These are phyloP conservation scores for Ferdinandea cuprea DNA, from an alignment of 2,888 invertebrate species.

Conservation along the genomic window DNA sequence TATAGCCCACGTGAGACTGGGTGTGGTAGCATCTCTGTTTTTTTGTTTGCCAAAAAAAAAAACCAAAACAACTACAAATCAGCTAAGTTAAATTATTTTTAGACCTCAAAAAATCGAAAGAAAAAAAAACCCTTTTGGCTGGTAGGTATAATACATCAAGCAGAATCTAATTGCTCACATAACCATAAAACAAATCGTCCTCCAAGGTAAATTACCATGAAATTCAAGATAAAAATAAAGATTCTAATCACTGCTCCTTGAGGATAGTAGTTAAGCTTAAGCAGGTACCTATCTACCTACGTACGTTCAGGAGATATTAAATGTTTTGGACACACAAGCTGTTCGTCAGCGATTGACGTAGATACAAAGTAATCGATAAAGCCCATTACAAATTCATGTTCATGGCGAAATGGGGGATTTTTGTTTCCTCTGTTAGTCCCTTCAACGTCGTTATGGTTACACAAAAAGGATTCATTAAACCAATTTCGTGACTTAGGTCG, in stretches of 20 bases:
- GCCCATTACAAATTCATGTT: conserved; percentile 49
- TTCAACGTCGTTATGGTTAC: conserved; percentile 64
- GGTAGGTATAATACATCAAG: conserved; percentile 30
- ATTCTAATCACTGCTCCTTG: conserved; percentile 32
- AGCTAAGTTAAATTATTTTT: conserved; percentile 51
- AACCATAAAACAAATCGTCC: conserved; percentile 63
- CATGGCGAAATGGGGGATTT: conserved; percentile 28
- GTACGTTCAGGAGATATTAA: neutral
- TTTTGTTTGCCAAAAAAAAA: neutral
- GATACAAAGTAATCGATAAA: conserved; percentile 63
- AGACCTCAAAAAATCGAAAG: conserved; percentile 41
- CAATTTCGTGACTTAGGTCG: conserved; percentile 64
- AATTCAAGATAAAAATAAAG: conserved; percentile 57
- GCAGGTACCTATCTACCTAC: conserved; percentile 1
- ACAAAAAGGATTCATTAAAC: conserved; percentile 29
- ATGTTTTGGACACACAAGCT: conserved; percentile 46
- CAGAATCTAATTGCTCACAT: conserved; percentile 67
- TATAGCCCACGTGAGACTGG: conserved; percentile 67
- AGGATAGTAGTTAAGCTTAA: conserved; percentile 11
- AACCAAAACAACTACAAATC: no score
- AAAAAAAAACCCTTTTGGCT: neutral
- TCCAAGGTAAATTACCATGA: conserved; percentile 53
- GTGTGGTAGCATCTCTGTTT: conserved; percentile 57
- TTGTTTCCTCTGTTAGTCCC: conserved; percentile 19
- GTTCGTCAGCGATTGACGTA: conserved; percentile 28